These are phyloP conservation scores for Microcebus murinus DNA, from an alignment of 2,113 vertebrate species.

Conservation along the genomic window DNA sequence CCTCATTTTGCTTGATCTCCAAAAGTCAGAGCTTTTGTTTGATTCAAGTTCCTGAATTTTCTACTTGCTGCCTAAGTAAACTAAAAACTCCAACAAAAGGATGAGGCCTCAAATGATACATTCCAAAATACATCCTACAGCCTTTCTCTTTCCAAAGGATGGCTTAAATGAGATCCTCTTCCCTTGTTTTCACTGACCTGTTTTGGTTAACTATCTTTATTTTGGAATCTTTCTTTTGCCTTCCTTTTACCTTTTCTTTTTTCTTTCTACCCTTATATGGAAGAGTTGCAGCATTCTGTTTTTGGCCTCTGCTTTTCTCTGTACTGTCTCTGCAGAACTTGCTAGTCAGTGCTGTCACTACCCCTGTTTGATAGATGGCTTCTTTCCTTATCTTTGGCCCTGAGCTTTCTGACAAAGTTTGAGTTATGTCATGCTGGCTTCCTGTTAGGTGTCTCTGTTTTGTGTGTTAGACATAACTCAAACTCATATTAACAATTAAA, in stretches of 20 bases:
- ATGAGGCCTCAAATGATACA: background rate
- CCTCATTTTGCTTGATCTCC: constrained; percentile 31
- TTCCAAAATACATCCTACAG: background rate
- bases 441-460: background rate
- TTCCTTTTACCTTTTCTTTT: background rate
- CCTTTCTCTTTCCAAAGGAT: background rate
- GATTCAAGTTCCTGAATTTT: constrained; percentile 41
- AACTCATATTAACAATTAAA: background rate
- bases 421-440: background rate
- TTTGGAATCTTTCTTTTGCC: background rate
- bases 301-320: background rate
- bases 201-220: background rate
- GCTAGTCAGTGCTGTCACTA: no score
- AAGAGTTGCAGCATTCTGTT: background rate
- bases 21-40: constrained; percentile 63
- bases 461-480: background rate
- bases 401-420: background rate
- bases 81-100: background rate
- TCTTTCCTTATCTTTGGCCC: background rate
- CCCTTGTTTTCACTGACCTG: background rate
- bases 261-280: background rate
- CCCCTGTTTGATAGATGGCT: no score
- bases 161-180: background rate
- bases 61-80: constrained; percentile 1
- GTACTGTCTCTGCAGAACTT: background rate